phyloP scores from a whole-genome alignment of 2,797 vertebrate species.

The Gouania willdenowi region DNA sequence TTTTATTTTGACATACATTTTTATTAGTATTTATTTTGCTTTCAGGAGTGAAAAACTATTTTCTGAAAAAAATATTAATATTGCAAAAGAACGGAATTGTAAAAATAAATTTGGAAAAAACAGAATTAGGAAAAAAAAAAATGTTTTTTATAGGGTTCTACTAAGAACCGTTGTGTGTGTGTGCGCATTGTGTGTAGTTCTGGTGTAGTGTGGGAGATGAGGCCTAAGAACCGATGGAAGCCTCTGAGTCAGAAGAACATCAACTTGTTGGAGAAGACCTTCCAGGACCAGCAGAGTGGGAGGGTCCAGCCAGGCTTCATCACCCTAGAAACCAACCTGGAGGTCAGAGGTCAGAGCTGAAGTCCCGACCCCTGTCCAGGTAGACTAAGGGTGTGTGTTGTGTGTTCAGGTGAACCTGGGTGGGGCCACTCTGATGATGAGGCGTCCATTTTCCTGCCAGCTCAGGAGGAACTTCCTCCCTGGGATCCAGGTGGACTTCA shows the following conservation, averaged over 20 bases:
- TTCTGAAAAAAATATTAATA: too few relatives aligned
- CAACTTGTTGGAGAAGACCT: slow-evolving; percentile 83
- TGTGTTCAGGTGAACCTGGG: slow-evolving; percentile 84
- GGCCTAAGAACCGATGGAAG: slow-evolving; percentile 91
- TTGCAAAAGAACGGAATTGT: too few relatives aligned
- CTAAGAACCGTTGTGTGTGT: too few relatives aligned
- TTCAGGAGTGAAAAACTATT: too few relatives aligned
- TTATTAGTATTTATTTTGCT: too few relatives aligned
- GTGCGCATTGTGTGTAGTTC: slow-evolving; percentile 74
- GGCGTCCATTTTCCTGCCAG: slow-evolving; percentile 74
- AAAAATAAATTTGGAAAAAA: too few relatives aligned
- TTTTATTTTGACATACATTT: too few relatives aligned
- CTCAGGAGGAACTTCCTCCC: slow-evolving; percentile 91
- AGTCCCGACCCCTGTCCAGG: background rate
- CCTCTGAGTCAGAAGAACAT: slow-evolving; percentile 92
- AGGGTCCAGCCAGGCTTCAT: slow-evolving; percentile 69
- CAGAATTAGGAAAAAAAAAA: too few relatives aligned
- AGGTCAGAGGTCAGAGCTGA: slow-evolving; percentile 71
- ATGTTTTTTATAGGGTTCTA: too few relatives aligned
- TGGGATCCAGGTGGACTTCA: slow-evolving; percentile 91
- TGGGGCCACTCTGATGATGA: slow-evolving; percentile 84
- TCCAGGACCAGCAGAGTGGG: slow-evolving; percentile 74
- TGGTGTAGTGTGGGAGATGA: slow-evolving; percentile 94
- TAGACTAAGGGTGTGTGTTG: slow-evolving; percentile 1
- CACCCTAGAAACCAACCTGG: slow-evolving; percentile 81